phyloP scores from a whole-genome alignment of 2,113 vertebrate genomes.

The Antechinus stuartii region DNA sequence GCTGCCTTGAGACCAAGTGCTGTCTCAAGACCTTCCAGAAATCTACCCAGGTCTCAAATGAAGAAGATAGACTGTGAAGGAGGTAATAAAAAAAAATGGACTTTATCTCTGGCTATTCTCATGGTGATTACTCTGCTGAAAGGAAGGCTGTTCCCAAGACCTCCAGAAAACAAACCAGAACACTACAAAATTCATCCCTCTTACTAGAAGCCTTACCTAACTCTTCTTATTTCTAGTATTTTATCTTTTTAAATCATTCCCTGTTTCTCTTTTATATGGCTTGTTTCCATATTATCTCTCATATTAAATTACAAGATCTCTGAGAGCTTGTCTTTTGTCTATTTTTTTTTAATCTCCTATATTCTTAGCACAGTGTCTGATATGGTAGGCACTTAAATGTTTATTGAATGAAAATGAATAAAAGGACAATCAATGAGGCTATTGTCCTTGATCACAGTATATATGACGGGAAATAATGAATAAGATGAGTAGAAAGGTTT shows the following conservation, averaged over 20 bases:
- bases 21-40: no score
- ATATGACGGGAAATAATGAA: neutral
- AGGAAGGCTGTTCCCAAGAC: no score
- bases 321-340: neutral
- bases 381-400: neutral
- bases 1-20: no score
- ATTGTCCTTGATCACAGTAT: neutral
- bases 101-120: no score
- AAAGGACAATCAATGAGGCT: neutral
- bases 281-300: neutral
- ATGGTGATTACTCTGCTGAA: no score
- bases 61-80: no score
- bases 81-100: no score
- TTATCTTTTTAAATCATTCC: neutral
- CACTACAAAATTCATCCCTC: no score
- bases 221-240: neutral
- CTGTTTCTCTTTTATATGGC: neutral
- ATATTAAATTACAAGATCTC: neutral
- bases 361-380: neutral
- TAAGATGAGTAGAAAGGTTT: neutral
- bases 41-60: no score
- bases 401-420: neutral
- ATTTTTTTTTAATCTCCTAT: neutral
- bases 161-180: no score
- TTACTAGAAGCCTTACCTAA: neutral